Evolutionary conservation across 2,113 vertebrate species (phyloP).

Genomic region (Channa argus): DNA sequence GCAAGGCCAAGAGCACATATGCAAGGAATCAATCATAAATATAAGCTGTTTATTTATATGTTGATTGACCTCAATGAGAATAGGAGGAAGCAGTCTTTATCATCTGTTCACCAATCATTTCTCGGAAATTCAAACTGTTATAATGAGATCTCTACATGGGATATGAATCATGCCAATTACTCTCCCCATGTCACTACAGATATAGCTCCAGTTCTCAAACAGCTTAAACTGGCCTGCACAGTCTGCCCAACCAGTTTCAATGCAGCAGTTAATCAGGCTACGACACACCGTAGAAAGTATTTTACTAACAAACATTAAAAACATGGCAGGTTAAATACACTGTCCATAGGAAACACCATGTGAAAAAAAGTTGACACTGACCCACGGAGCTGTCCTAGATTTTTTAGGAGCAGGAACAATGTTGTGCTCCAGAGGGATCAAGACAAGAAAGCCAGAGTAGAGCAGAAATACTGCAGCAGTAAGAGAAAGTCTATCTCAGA

Average conservation of each 20-base stretch:
- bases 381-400: slow-evolving; percentile 60
- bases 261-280: slow-evolving; percentile 32
- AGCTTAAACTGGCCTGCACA: slow-evolving; percentile 55
- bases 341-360: slow-evolving; percentile 33
- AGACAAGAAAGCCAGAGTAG: slow-evolving; percentile 39
- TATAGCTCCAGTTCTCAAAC: slow-evolving; percentile 42
- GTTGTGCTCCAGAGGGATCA: slow-evolving; percentile 58
- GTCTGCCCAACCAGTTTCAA: slow-evolving; percentile 42
- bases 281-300: slow-evolving; percentile 23
- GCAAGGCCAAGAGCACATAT: slow-evolving; percentile 22
- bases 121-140: slow-evolving; percentile 50
- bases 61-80: slow-evolving; percentile 25
- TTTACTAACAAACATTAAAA: slow-evolving; percentile 25
- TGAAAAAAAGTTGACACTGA: slow-evolving; percentile 41
- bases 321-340: slow-evolving; percentile 7
- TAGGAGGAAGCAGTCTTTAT: slow-evolving; percentile 19
- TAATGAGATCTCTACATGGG: slow-evolving; percentile 68
- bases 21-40: slow-evolving; percentile 34
- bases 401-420: slow-evolving; percentile 48
- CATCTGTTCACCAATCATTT: slow-evolving; percentile 27
- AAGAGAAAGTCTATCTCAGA: slow-evolving; percentile 34
- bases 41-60: slow-evolving; percentile 3
- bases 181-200: slow-evolving; percentile 57
- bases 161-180: slow-evolving; percentile 68
- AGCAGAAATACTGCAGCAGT: slow-evolving; percentile 58